phyloP scores from a whole-genome alignment of 53 echinoderm and acorn worm species.

The Paelopatides confundens region DNA sequence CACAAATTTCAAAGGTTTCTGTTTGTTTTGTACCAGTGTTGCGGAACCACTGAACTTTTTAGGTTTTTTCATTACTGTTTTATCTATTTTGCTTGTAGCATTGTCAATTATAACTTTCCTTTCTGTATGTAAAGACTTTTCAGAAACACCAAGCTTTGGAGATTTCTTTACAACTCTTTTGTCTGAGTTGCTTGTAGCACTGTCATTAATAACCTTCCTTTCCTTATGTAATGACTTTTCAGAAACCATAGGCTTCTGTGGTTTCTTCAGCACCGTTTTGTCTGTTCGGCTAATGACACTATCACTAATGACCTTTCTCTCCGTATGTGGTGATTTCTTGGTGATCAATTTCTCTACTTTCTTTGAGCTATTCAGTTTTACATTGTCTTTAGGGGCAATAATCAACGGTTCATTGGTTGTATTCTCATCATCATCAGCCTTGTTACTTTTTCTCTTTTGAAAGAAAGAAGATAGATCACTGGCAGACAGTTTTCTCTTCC shows the following conservation, averaged over 20 bases:
- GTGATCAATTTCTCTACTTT: neutral
- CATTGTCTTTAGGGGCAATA: neutral
- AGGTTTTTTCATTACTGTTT: neutral
- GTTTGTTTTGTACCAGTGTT: neutral
- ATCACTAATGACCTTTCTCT: neutral
- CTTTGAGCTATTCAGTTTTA: neutral
- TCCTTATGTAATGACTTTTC: neutral
- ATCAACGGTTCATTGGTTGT: neutral
- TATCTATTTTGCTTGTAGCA: neutral
- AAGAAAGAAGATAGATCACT: slow-evolving; percentile 32
- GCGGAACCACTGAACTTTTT: neutral
- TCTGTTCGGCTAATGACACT: neutral
- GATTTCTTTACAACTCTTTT: neutral
- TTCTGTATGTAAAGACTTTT: neutral
- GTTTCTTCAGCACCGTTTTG: neutral
- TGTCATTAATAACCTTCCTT: no score
- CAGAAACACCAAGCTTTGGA: neutral
- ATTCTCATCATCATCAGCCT: no score
- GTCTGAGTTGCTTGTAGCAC: neutral
- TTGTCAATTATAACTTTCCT: neutral
- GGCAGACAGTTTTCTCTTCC: slow-evolving; percentile 6
- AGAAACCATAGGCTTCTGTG: neutral
- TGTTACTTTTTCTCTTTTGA: neutral
- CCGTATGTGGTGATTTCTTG: neutral
- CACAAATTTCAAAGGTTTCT: neutral